phyloP scores from a whole-genome alignment of 2,113 vertebrate species.

The Epinephelus fuscoguttatus region DNA sequence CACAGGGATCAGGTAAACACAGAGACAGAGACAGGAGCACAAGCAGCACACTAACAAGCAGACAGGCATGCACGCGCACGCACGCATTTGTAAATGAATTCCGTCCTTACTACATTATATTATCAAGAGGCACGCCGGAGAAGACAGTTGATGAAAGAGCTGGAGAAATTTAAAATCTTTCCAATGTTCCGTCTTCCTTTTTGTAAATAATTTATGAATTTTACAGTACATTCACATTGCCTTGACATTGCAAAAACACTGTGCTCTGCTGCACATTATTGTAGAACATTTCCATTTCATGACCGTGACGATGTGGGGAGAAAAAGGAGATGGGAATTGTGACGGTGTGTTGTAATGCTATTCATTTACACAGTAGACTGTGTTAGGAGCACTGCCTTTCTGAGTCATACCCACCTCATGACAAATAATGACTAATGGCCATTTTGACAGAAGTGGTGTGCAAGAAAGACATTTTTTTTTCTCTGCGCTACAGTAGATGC shows the following conservation, averaged over 20 bases:
- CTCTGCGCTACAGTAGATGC: background rate
- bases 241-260: constrained; percentile 74
- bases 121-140: constrained; percentile 28
- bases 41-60: background rate
- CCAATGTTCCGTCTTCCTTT: constrained; percentile 74
- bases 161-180: constrained; percentile 77
- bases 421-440: constrained; percentile 28
- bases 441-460: constrained; percentile 18
- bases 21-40: background rate
- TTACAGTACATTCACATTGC: constrained; percentile 75
- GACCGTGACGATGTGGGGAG: constrained; percentile 7
- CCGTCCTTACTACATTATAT: constrained; percentile 41
- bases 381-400: constrained; percentile 4
- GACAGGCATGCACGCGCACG: background rate
- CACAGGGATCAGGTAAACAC: constrained; percentile 53
- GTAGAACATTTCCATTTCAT: constrained; percentile 59
- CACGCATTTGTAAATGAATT: constrained; percentile 41
- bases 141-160: constrained; percentile 62
- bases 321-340: constrained; percentile 3
- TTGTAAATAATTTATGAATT: constrained; percentile 74
- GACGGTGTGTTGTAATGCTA: background rate
- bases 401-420: constrained; percentile 39
- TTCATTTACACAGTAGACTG: constrained; percentile 15
- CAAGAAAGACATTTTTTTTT: constrained; percentile 9
- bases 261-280: constrained; percentile 65